A percentile compares a stretch with the other conserved stretches of the same genome.
These are phyloP conservation scores for Parnassius apollo DNA, from an alignment of 2,888 invertebrate species.

Conservation along the genomic window DNA sequence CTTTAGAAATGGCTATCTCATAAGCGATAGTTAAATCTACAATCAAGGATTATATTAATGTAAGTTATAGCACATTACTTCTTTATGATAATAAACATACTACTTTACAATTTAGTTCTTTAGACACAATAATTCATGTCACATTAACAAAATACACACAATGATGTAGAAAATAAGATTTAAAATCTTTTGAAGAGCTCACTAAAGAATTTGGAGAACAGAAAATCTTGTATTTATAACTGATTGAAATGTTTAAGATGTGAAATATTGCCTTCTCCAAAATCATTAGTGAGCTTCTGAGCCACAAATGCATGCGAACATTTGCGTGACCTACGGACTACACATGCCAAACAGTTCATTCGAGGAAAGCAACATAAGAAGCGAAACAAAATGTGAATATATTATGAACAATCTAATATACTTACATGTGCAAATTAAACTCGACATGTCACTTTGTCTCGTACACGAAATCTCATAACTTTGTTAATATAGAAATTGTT, in stretches of 20 bases:
- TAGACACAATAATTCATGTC: background rate
- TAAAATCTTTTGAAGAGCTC: background rate
- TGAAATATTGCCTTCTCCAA: background rate
- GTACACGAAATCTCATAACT: conserved; percentile 28
- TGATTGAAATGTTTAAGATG: background rate
- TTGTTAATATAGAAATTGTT: conserved; percentile 43
- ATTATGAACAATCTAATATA: conserved; percentile 56
- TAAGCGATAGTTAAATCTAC: too few species aligned
- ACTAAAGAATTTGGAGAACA: conserved; percentile 3
- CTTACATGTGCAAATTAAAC: conserved; percentile 69
- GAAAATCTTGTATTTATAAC: background rate
- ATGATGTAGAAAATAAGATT: background rate
- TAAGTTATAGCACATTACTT: too few species aligned
- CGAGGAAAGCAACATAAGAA: conserved; percentile 50
- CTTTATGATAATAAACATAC: too few species aligned
- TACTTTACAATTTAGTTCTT: too few species aligned
- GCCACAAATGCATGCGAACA: conserved; percentile 13
- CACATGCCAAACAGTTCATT: conserved; percentile 79
- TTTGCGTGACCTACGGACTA: conserved; percentile 40
- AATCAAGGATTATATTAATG: too few species aligned
- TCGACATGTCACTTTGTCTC: conserved; percentile 51
- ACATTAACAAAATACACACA: background rate
- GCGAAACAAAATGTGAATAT: conserved; percentile 45
- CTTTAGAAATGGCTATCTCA: too few species aligned
- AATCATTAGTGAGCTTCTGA: background rate